A percentile compares a stretch with the other conserved stretches of the same genome.
Evolutionary conservation across 2,888 invertebrate genomes (phyloP).

Genomic region (Diachrysia chrysitis): DNA sequence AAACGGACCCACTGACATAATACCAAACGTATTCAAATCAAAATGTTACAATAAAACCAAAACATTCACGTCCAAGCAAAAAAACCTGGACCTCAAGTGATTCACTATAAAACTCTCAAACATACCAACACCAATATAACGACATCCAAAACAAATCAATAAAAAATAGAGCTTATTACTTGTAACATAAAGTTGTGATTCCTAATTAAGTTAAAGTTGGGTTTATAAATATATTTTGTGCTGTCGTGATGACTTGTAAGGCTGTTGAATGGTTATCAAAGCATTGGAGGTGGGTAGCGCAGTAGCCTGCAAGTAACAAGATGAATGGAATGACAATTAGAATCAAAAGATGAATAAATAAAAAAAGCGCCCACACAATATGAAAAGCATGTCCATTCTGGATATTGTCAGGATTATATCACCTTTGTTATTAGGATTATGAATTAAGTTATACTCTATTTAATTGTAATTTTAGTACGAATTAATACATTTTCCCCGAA

Average conservation of each 20-base stretch:
- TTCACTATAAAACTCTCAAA: constrained; percentile 77
- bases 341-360: constrained; percentile 74
- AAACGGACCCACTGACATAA: constrained; percentile 79
- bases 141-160: constrained; percentile 8
- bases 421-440: not conserved
- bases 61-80: constrained; percentile 65
- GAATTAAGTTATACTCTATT: too few relatives aligned
- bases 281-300: constrained; percentile 74
- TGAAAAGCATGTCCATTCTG: constrained; percentile 62
- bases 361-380: constrained; percentile 80
- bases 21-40: constrained; percentile 79
- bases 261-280: constrained; percentile 68
- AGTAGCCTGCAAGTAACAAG: constrained; percentile 80
- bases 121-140: constrained; percentile 43
- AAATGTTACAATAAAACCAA: constrained; percentile 73
- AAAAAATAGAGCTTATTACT: constrained; percentile 45
- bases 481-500: too few relatives aligned
- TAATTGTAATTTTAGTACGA: too few relatives aligned
- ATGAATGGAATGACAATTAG: constrained; percentile 78
- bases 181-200: constrained; percentile 61
- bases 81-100: constrained; percentile 73
- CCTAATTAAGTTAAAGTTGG: constrained; percentile 23
- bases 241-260: constrained; percentile 70
- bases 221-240: constrained; percentile 45
- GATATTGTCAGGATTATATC: not conserved